A percentile compares a stretch with the other conserved stretches of the same genome.
Conservation (phyloP, 2,888 invertebrate genomes). For the Drosophila antonietae region DNA sequence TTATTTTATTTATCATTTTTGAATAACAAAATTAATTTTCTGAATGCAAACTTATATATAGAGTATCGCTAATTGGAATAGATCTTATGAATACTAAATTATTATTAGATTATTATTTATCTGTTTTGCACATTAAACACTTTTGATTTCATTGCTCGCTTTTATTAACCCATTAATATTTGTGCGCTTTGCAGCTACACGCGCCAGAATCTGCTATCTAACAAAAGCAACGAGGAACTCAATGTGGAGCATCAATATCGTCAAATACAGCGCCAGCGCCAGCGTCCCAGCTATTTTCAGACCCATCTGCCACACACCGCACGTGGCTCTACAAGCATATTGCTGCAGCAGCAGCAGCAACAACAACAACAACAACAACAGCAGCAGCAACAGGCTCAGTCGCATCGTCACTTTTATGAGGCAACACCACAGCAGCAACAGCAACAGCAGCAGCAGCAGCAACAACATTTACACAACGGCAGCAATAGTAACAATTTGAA, state of each 20-base stretch:
- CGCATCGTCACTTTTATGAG: constrained; percentile 68
- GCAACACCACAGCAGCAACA: constrained; percentile 47
- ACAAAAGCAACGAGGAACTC: constrained; percentile 89
- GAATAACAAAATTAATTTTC: neutral
- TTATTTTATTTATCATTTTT: neutral
- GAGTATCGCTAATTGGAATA: neutral
- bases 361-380: constrained; percentile 54
- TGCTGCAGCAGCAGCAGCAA: constrained; percentile 55
- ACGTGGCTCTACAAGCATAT: constrained; percentile 34
- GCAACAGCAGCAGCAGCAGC: constrained; percentile 19
- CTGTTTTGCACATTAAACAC: constrained; percentile 3
- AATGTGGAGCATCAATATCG: constrained; percentile 83
- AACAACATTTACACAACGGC: constrained; percentile 53
- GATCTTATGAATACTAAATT: constrained; percentile 19
- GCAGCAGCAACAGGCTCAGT: constrained; percentile 44
- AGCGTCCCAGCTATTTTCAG: constrained; percentile 70
- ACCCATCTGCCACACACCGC: constrained; percentile 33
- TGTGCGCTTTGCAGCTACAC: constrained; percentile 89
- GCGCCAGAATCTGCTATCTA: constrained; percentile 93
- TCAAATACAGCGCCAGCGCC: constrained; percentile 81
- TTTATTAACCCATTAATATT: constrained; percentile 72
- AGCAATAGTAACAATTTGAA: constrained; percentile 70
- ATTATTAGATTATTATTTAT: neutral
- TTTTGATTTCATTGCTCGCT: constrained; percentile 42
- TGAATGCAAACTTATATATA: constrained; percentile 2